A percentile compares a stretch with the other conserved stretches of the same genome.
Conservation (phyloP, 1,140 invertebrate species). For the Eciton burchellii region DNA sequence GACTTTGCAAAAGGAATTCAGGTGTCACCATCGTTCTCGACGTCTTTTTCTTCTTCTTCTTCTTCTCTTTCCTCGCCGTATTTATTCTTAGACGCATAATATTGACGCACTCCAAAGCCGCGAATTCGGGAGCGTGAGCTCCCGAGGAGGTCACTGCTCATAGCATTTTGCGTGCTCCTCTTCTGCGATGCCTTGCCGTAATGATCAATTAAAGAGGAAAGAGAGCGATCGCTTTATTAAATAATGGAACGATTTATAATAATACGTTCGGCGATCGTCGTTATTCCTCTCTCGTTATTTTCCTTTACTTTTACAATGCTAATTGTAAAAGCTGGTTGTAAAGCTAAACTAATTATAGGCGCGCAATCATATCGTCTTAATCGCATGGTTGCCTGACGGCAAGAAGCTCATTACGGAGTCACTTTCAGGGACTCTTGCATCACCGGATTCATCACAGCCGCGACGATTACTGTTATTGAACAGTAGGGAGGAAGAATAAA, state of each 20-base stretch:
- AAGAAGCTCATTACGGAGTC: conserved; percentile 28
- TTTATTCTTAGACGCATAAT: conserved; percentile 45
- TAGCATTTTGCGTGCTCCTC: conserved; percentile 20
- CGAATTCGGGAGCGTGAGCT: not conserved
- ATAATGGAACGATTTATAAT: not conserved
- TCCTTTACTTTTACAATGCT: not conserved
- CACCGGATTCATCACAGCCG: conserved; percentile 18
- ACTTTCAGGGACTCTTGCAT: conserved; percentile 24
- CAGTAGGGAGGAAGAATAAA: conserved; percentile 10
- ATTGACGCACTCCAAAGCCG: conserved; percentile 36
- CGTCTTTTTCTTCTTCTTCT: not conserved
- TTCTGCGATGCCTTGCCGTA: not conserved
- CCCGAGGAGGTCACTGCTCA: not conserved
- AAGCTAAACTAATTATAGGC: too few species aligned
- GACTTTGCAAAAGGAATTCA: conserved; percentile 32
- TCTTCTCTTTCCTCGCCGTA: not conserved
- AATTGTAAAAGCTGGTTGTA: too few species aligned
- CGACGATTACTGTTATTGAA: conserved; percentile 19
- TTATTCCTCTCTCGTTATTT: conserved; percentile 1
- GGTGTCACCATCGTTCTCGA: too few species aligned
- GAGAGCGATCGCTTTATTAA: not conserved
- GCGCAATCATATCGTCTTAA: not conserved
- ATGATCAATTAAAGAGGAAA: not conserved
- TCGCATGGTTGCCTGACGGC: not conserved
- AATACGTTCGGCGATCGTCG: not conserved